Percentiles rank a stretch among this genome's conserved stretches.
Evolutionary conservation across 2,888 invertebrate genomes (phyloP).

Genomic region (Scotopteryx bipunctaria): DNA sequence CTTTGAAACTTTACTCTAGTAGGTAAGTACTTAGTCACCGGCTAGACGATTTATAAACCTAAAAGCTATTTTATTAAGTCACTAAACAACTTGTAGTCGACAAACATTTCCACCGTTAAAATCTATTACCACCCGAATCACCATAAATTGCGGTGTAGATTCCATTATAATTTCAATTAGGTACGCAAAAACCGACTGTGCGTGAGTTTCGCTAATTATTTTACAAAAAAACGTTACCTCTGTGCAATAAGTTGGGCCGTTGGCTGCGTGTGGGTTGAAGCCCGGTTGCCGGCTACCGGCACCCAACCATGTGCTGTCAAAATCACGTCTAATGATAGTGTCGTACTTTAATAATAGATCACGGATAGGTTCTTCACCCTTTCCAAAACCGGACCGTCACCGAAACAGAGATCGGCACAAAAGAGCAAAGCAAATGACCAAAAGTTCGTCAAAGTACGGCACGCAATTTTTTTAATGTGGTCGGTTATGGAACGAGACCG

Average conservation of each 20-base stretch:
- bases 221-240: constrained; percentile 31
- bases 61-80: constrained; percentile 1
- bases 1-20: background rate
- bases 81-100: constrained; percentile 13
- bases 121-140: constrained; percentile 27
- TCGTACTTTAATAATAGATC: no score
- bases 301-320: background rate
- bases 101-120: constrained; percentile 21
- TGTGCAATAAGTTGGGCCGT: constrained; percentile 21
- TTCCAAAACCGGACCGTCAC: no score
- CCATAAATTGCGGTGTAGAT: constrained; percentile 33
- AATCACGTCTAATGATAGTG: no score
- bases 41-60: background rate
- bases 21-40: no score
- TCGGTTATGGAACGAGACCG: no score
- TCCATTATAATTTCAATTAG: constrained; percentile 38
- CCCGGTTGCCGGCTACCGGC: constrained; percentile 1
- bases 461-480: no score
- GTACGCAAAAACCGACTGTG: constrained; percentile 34
- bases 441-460: no score
- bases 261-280: constrained; percentile 3
- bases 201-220: constrained; percentile 40
- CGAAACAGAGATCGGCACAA: no score
- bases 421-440: no score
- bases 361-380: no score